Conservation (phyloP, 1,140 invertebrate species). For the Drosophila malerkotliana region DNA sequence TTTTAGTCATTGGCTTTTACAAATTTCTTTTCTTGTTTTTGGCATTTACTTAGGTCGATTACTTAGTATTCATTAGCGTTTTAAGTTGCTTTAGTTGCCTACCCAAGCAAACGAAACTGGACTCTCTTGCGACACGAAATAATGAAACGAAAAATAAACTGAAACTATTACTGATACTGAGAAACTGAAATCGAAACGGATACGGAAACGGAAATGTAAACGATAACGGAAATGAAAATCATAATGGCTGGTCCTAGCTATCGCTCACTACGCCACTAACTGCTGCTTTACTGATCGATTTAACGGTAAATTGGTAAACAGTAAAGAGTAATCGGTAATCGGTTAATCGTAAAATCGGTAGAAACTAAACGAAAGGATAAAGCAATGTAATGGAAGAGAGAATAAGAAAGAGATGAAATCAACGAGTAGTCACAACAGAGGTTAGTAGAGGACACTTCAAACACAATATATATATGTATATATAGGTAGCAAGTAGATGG, state of each 20-base stretch:
- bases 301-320: conserved; percentile 1
- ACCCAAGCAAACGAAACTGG: conserved; percentile 76
- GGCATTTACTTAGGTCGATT: conserved; percentile 27
- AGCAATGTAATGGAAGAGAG: conserved; percentile 26
- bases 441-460: conserved; percentile 76
- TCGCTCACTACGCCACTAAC: conserved; percentile 45
- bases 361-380: conserved; percentile 19
- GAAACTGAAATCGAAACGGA: conserved; percentile 22
- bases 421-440: conserved; percentile 71
- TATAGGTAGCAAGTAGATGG: conserved; percentile 39
- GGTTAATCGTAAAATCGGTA: conserved; percentile 23
- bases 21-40: conserved; percentile 17
- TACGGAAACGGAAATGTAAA: conserved; percentile 44
- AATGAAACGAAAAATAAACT: conserved; percentile 33
- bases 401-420: conserved; percentile 37
- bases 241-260: conserved; percentile 39
- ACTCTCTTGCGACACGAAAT: conserved; percentile 58
- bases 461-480: conserved; percentile 64
- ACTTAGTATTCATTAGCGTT: conserved; percentile 42
- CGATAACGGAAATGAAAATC: conserved; percentile 29
- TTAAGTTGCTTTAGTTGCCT: conserved; percentile 57
- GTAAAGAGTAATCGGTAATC: conserved; percentile 36
- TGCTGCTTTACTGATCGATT: conserved; percentile 35
- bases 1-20: conserved; percentile 39
- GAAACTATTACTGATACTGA: conserved; percentile 20